Conservation (phyloP, 92 coral and sea anemone genomes). For the Porites evermanni region DNA sequence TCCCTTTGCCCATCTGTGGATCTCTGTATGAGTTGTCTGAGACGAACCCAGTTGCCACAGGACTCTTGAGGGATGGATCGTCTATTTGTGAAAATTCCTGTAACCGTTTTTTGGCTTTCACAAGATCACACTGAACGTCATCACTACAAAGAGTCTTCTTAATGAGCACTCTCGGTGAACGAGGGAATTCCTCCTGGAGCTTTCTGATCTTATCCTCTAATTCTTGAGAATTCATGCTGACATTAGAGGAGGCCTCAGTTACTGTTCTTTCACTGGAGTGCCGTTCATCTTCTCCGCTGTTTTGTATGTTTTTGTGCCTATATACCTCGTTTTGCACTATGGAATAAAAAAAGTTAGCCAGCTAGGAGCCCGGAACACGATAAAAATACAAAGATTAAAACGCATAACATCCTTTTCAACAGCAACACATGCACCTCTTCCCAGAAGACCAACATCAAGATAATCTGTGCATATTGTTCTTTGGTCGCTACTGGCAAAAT, state of each 20-base stretch:
- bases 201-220: background rate
- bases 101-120: background rate
- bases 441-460: no score
- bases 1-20: no score
- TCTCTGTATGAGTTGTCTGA: background rate
- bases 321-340: no score
- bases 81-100: slow-evolving; percentile 12
- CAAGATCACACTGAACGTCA: background rate
- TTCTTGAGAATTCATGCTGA: background rate
- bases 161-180: background rate
- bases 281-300: background rate
- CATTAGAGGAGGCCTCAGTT: background rate
- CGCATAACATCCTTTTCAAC: no score
- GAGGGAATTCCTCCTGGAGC: background rate
- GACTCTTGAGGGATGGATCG: background rate
- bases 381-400: no score
- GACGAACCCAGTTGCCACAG: background rate
- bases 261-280: background rate
- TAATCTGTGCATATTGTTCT: no score
- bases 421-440: no score
- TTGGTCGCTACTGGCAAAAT: no score
- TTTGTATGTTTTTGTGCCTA: no score
- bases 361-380: no score
- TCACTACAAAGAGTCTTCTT: background rate
- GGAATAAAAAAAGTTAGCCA: no score